Evolutionary conservation across 2,113 vertebrate species (phyloP), one percentile per base, ranked within the genome.

Genomic region (Nerophis ophidion): DNA sequence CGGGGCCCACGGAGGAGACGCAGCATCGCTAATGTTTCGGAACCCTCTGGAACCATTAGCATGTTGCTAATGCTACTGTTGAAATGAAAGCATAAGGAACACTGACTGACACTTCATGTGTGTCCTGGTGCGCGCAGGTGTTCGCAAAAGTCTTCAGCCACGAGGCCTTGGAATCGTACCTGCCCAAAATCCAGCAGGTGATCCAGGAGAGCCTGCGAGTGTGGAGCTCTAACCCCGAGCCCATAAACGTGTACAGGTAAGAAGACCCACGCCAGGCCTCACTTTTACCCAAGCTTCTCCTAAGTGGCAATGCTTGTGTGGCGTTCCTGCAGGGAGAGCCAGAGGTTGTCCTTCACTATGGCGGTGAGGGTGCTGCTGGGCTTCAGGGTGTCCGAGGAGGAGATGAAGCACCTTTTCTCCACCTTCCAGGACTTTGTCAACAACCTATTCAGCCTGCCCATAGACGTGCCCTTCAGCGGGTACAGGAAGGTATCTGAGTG

Each of bases 131-230:
- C 68, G 48, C 0, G 0, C 13, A 99, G 97, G 93, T 99, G 38
- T 96, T 98, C 81, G 95, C 97, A 62, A 98, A 96, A 83, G 93
- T 98, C 63, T 98, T 99, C 88, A 99, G 95, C 81, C 96, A 99
- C 0, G 95, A 97, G 53, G 95, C 97, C 0, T 76, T 99, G 87
- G 93, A 97, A 81, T 94, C 91, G 17, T 99, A 99, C 67, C 91
- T 99, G 2, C 97, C 96, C 8, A 97, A 98, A 84, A 98, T 99
- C 83, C 96, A 94, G 80, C 89, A 92, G 86, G 96, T 98, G 63
- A 97, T 99, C 81, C 97, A 97, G 81, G 97, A 98, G 81, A 96
- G 93, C 0, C 89, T 99, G 0, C 80, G 96, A 0, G 89, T 93
- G 3, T 99, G 97, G 97, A 95, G 97, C 86, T 96, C 95, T 80